Conservation (phyloP, 2,888 invertebrate species). For the Rhagium mordax region DNA sequence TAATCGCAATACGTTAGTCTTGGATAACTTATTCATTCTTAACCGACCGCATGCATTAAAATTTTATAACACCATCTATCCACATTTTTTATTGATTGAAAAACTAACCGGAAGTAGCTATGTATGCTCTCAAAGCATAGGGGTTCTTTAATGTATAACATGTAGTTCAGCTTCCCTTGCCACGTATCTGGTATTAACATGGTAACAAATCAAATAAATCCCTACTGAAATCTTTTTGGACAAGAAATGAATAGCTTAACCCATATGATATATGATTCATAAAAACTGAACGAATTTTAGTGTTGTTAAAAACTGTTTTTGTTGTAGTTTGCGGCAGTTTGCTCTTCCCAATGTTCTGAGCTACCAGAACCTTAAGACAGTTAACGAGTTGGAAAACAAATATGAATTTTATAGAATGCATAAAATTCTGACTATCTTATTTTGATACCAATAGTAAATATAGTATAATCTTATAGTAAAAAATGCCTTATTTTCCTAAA, state of each 20-base stretch:
- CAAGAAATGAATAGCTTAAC: background rate
- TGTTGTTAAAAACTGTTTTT: background rate
- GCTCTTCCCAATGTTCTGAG: background rate
- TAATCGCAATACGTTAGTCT: too few species aligned
- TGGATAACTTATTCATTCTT: too few species aligned
- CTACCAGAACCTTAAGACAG: background rate
- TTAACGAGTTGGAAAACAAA: background rate
- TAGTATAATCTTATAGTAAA: background rate
- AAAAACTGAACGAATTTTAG: background rate
- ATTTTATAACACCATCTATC: too few species aligned
- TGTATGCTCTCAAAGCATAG: background rate
- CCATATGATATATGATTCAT: background rate
- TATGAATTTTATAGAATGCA: background rate
- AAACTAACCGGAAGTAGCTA: background rate
- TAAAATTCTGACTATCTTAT: background rate
- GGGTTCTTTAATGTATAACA: background rate
- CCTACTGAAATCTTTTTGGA: background rate
- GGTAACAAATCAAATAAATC: background rate
- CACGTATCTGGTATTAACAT: background rate
- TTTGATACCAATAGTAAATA: background rate
- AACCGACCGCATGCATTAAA: too few species aligned
- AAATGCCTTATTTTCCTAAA: too few species aligned
- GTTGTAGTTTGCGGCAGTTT: background rate
- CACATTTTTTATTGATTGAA: background rate
- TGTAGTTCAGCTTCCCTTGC: background rate